These are phyloP conservation scores for Myotis vivesi DNA, from an alignment of 2,797 vertebrate species.

Conservation along the genomic window DNA sequence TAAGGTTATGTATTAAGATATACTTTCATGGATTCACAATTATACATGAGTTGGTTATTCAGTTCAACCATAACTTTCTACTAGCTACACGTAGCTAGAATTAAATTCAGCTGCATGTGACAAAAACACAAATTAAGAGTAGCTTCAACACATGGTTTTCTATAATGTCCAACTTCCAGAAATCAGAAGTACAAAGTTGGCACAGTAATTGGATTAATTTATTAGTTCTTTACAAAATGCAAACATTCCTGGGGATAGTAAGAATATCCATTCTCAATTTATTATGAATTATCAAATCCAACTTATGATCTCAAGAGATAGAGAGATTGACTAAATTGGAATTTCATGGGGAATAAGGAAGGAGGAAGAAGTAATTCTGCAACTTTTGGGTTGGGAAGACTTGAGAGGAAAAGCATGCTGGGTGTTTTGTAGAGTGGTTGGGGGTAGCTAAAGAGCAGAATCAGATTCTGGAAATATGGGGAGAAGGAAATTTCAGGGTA, in stretches of 20 bases:
- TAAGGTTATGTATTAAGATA: background rate
- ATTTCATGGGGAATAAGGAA: background rate
- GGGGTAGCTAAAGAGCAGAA: background rate
- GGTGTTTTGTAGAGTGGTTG: background rate
- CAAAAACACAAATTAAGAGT: slow-evolving; percentile 15
- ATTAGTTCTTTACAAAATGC: background rate
- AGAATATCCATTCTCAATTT: background rate
- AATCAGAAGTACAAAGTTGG: background rate
- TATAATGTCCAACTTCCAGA: background rate
- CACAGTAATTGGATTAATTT: background rate
- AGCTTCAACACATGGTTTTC: background rate
- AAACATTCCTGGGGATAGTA: background rate
- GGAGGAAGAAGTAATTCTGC: background rate
- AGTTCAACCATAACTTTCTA: background rate
- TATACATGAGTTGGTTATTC: background rate
- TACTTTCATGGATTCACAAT: background rate
- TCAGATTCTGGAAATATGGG: background rate
- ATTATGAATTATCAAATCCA: background rate
- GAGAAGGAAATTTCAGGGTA: background rate
- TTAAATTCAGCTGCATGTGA: background rate
- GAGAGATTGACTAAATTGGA: background rate
- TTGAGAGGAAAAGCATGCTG: background rate
- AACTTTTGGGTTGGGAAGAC: background rate
- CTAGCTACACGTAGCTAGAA: background rate
- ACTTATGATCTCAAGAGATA: background rate